Evolutionary conservation across 1,140 invertebrate genomes (phyloP), one percentile per base, ranked within the genome.

Genomic region (Propsilocerus akamusi): DNA sequence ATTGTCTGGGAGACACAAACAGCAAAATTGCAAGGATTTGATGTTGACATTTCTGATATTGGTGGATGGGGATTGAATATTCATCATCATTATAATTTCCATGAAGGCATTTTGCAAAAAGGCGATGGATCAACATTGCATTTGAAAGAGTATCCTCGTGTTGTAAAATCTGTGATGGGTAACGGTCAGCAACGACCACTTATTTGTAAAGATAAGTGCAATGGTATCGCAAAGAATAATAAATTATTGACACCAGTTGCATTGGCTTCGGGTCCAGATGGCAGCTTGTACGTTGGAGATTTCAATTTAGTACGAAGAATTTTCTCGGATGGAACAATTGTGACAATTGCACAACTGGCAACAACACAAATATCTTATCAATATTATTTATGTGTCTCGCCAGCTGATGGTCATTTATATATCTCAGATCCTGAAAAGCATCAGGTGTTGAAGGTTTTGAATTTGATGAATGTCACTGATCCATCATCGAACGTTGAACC

Each of bases 61-160:
- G 93, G 93, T 1, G 92, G 90, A 10, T 98, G 94, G 95, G 94
- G 94, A 50, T 68, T 99, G 17, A 87, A 97, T 61, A 93, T 97
- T 49, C 94, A 97, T 68, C 94, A 98, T 65, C 90, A 95, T 64
- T 97, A 97, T 68, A 97, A 98, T 64, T 95, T 95, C 72, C 86
- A 93, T 59, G 90, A 96, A 74, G 92, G 90, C 57, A 94, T 97
- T 54, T 68, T 97, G 32, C 92, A 97, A 63, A 95, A 95, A 64
- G 94, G 94, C 23, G 94, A 97, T 63, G 94, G 94, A 26, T 87
- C 87, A 1, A 89, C 75, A 20, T 72, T 97, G 14, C 91, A 95
- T 65, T 77, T 97, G 61, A 95, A 93, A 61, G 84, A 95, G 61
- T 88, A 92, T 61, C 86, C 89, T 14, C 73, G 83, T 20, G 87